A percentile compares a stretch with the other conserved stretches of the same genome.
Evolutionary conservation across 2,113 vertebrate genomes (phyloP).

Genomic region (Alethe diademata): DNA sequence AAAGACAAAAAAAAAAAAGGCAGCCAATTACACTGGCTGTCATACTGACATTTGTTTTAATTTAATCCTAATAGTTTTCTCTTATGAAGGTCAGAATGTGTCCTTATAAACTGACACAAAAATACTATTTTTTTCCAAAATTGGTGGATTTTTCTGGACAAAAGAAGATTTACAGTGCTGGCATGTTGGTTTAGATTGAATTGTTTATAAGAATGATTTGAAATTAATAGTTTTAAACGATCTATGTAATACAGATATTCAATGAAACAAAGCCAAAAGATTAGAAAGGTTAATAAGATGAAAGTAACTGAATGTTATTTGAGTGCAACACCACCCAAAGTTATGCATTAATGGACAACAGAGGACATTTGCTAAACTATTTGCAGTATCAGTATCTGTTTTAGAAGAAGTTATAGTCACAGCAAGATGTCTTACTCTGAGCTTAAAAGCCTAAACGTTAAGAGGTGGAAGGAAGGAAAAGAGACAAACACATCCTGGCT

Average conservation of each 20-base stretch:
- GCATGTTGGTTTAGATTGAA: not conserved
- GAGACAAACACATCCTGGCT: not conserved
- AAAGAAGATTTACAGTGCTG: not conserved
- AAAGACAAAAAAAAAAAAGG: not conserved
- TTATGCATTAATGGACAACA: not conserved
- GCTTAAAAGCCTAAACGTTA: not conserved
- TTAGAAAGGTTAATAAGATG: not conserved
- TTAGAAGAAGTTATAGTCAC: not conserved
- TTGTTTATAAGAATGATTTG: not conserved
- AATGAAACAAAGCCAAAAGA: not conserved
- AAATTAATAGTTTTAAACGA: not conserved
- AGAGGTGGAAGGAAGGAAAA: not conserved
- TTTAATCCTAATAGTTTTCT: not conserved
- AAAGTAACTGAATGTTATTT: not conserved
- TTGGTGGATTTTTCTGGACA: not conserved
- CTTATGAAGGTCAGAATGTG: not conserved
- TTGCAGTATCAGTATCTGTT: not conserved
- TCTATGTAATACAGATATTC: not conserved
- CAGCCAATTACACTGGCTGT: not conserved
- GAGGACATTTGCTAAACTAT: not conserved
- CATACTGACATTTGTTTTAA: not conserved
- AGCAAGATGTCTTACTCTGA: not conserved
- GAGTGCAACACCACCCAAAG: not conserved
- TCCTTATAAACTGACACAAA: not conserved
- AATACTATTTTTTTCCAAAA: not conserved